Conservation (phyloP, 2,797 vertebrate species). For the Delichon dasypus region DNA sequence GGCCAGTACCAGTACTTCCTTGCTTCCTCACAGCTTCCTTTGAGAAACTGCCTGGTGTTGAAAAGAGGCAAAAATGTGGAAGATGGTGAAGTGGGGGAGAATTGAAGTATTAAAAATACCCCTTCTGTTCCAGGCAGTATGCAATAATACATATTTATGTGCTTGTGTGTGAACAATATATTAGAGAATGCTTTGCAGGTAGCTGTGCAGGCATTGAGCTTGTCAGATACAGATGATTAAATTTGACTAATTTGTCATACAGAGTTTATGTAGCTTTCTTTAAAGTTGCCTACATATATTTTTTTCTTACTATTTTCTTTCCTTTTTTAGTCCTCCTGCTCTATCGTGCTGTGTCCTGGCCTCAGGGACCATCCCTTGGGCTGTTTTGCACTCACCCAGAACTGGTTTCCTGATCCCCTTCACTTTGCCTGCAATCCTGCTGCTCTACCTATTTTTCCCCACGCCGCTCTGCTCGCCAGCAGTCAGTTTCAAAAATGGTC, state of each 20-base stretch:
- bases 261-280: not conserved
- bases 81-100: not conserved
- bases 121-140: not conserved
- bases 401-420: slow-evolving; percentile 17
- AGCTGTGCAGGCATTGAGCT: not conserved
- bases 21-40: not conserved
- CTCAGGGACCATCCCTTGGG: slow-evolving; percentile 47
- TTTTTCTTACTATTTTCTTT: slow-evolving; percentile 35
- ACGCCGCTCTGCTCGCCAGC: not conserved
- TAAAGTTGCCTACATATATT: slow-evolving; percentile 34
- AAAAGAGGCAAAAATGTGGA: not conserved
- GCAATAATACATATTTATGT: slow-evolving; percentile 50
- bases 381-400: slow-evolving; percentile 39
- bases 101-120: not conserved
- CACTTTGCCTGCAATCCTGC: slow-evolving; percentile 1
- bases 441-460: slow-evolving; percentile 9
- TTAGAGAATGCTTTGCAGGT: not conserved
- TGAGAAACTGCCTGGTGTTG: not conserved
- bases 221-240: not conserved
- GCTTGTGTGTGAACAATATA: slow-evolving; percentile 53
- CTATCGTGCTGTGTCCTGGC: slow-evolving; percentile 22
- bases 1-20: not conserved
- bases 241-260: not conserved
- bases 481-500: slow-evolving; percentile 64
- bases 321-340: slow-evolving; percentile 26